Conservation (phyloP, 2,797 vertebrate genomes). For the Artibeus lituratus region DNA sequence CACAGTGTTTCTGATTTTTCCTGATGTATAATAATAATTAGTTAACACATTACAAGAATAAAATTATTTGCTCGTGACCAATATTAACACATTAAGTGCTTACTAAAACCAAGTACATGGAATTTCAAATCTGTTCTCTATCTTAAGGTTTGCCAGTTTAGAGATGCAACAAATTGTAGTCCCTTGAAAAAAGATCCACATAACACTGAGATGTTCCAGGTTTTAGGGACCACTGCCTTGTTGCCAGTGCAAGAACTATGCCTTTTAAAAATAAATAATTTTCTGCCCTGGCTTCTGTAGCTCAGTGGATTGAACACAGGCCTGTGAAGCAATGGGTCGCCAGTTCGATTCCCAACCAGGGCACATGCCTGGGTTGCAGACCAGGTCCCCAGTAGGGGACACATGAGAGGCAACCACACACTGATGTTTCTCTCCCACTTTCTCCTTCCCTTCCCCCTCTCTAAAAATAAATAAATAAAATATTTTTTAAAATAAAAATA, state of each 20-base stretch:
- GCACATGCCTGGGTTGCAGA: too few species aligned
- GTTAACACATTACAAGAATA: conserved; percentile 6
- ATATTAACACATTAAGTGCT: not conserved
- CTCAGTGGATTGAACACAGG: too few species aligned
- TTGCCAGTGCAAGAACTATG: not conserved
- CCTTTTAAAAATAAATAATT: not conserved
- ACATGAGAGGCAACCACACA: too few species aligned
- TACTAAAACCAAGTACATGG: not conserved
- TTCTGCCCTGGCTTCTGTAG: not conserved
- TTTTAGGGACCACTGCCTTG: not conserved
- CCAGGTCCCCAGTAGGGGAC: too few species aligned
- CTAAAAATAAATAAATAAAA: too few species aligned
- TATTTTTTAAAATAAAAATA: not conserved
- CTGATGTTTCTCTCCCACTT: too few species aligned
- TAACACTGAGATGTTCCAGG: not conserved
- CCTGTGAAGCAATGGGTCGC: too few species aligned
- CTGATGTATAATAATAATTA: conserved; percentile 20
- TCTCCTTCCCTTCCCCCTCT: too few species aligned
- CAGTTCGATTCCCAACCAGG: too few species aligned
- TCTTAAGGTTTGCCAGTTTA: conserved; percentile 24
- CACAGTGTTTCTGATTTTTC: conserved; percentile 34
- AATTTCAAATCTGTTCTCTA: conserved; percentile 36
- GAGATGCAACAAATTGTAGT: not conserved
- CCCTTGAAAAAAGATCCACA: not conserved
- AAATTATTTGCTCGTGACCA: not conserved